Base-by-base conservation (phyloP, 2,113 vertebrate genomes). In the Scatophagus argus region DNA sequence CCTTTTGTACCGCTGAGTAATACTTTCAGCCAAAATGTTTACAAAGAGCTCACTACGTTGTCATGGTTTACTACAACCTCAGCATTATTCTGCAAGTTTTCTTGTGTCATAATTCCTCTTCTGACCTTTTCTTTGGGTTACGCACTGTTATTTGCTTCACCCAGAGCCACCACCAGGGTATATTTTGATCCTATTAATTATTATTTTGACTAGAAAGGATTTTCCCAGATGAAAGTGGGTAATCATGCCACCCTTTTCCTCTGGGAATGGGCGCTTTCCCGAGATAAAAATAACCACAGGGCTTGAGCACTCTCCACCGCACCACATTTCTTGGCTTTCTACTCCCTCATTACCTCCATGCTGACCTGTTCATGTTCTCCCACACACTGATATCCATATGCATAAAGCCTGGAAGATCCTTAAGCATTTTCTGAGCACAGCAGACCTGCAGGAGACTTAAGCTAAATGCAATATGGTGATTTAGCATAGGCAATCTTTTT, bases 161-260 rank as follows among this genome's bases (percentile, higher is more conserved):
- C 74, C 74, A 81, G 58, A 91, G 84, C 85, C 84, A 79, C 89
- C 82, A 76, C 77, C 81, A 74, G 87, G 63, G 86, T 91, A 80
- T 94, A 93, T 95, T 95, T 95, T 92, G 85, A 94, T 93, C 87
- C 87, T 93, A 95, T 95, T 95, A 95, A 95, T 95, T 94, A 92
- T 91, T 95, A 95, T 95, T 95, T 95, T 95, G 95, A 94, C 95
- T 95, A 86, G 87, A 80, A 92, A 93, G 83, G 87, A 90, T 93
- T 94, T 92, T 91, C 92, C 87, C 81, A 95, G 93, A 95, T 96
- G 90, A 96, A 95, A 95, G 93, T 85, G 86, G 77, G 82, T 82
- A 90, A 94, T 93, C 92, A 85, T 79, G 74, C 94, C 94, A 88
- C 95, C 95, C 95, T 94, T 94, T 96, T 95, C 95, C 95, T 95